phyloP scores from a whole-genome alignment of 1,140 invertebrate genomes.

The Kradibia gibbosae region DNA sequence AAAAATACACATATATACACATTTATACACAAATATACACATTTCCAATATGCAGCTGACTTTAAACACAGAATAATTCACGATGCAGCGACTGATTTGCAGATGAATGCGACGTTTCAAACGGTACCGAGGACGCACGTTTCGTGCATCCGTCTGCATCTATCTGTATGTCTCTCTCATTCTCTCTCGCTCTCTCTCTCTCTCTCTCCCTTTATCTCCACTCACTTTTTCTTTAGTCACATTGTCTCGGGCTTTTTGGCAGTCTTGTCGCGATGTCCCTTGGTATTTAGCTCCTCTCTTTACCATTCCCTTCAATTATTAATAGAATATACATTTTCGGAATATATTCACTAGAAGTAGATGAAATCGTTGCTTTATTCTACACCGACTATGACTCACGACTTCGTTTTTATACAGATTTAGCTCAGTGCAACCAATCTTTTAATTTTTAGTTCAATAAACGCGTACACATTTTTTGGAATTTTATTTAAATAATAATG shows the following conservation, averaged over 20 bases:
- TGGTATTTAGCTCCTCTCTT: background rate
- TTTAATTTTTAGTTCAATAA: conserved; percentile 33
- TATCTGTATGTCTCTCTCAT: background rate
- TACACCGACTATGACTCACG: conserved; percentile 4
- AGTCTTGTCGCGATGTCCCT: background rate
- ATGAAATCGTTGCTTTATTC: too few species aligned
- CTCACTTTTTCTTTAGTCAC: background rate
- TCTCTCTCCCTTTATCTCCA: too few species aligned
- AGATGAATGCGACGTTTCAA: background rate
- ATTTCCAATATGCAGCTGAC: background rate
- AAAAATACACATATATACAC: conserved; percentile 4
- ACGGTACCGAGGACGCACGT: background rate
- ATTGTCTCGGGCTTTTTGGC: conserved; percentile 14
- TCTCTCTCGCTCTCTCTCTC: background rate
- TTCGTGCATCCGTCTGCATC: background rate
- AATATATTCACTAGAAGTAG: conserved; percentile 21
- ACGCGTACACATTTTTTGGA: too few species aligned
- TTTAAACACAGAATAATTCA: background rate
- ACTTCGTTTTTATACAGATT: background rate
- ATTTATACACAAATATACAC: too few species aligned
- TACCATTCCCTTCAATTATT: conserved; percentile 34
- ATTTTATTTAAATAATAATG: too few species aligned
- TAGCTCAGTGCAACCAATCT: background rate
- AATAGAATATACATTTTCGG: conserved; percentile 49
- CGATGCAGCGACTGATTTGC: background rate